Base-by-base conservation (phyloP, 1,140 invertebrate genomes). In the Metopolophium dirhodum region DNA sequence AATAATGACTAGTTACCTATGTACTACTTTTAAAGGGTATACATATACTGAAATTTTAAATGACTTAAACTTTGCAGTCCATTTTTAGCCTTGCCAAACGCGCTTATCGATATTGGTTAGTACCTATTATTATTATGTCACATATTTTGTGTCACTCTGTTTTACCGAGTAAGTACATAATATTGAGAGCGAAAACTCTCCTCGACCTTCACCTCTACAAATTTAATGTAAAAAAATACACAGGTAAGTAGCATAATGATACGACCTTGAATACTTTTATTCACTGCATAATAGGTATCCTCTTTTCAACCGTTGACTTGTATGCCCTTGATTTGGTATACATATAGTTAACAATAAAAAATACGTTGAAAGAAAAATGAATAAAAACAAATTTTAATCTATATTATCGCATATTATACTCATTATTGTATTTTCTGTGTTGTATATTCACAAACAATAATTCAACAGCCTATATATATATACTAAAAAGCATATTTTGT, bases 231-330 rank as follows among this genome's bases (percentile, higher is more conserved):
- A 45, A n/a, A 45, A 93, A 57, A 89, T 45, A 90, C 47, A 41
- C 35, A 35, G 22, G 35, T 45, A 45, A 68, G 61, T 47, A 92
- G 83, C 77, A 83, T 93, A 68, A 90, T 93, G 77, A 35, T 86
- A 93, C 91, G 83, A 51, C 91, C 68, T 93, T 93, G 49, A 82
- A 83, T 85, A 61, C 45, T 83, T 86, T 23, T 49, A 93, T 93
- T 86, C 35, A 45, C 77, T 68, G 26, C 37, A 90, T 90, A 90
- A 90, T 90, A 68, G 89, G 37, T 61, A 90, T 90, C 37, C 54
- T 90, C 89, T 68, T 57, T 90, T 90, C 88, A 90, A 90, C 54
- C 30, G 35, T n/a, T 68, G 57, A 90, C 54, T 68, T 8, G 2
- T 68, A 41, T 68, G 89, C 89, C 89, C 89, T 90, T 90, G 88